Evolutionary conservation across 2,113 vertebrate genomes (phyloP).

Genomic region (Alligator sinensis): DNA sequence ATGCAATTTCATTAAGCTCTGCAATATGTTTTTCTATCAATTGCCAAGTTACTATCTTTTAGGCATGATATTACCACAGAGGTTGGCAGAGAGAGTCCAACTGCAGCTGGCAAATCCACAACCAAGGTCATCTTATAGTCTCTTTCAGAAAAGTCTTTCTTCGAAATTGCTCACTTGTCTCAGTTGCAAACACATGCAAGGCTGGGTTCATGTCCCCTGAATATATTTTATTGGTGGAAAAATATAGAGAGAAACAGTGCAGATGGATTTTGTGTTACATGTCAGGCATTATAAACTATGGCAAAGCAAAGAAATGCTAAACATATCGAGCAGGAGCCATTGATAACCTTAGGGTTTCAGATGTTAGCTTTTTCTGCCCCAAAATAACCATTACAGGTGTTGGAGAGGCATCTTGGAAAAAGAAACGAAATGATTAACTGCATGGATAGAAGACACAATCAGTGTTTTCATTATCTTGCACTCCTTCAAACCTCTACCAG

Average conservation of each 20-base stretch:
- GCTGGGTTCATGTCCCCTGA: not conserved
- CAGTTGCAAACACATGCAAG: not conserved
- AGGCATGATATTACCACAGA: constrained; percentile 40
- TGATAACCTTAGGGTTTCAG: not conserved
- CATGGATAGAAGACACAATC: not conserved
- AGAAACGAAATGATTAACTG: not conserved
- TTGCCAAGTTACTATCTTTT: constrained; percentile 48
- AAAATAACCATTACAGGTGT: not conserved
- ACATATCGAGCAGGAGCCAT: not conserved
- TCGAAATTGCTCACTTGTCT: constrained; percentile 1
- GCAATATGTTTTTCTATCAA: constrained; percentile 60
- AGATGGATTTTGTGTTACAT: not conserved
- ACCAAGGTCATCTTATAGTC: constrained; percentile 10
- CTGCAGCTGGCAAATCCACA: constrained; percentile 22
- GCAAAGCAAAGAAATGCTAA: not conserved
- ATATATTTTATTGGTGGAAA: not conserved
- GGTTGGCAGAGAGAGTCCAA: not conserved
- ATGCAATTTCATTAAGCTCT: constrained; percentile 65
- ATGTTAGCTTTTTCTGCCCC: not conserved
- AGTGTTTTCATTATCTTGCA: not conserved
- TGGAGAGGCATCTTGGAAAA: not conserved
- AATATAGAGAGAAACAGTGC: not conserved
- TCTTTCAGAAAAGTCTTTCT: constrained; percentile 17
- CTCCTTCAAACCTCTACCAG: not conserved
- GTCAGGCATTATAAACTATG: not conserved